These are phyloP conservation scores for Drosophila subquinaria DNA, from an alignment of 2,888 invertebrate genomes.

Conservation along the genomic window DNA sequence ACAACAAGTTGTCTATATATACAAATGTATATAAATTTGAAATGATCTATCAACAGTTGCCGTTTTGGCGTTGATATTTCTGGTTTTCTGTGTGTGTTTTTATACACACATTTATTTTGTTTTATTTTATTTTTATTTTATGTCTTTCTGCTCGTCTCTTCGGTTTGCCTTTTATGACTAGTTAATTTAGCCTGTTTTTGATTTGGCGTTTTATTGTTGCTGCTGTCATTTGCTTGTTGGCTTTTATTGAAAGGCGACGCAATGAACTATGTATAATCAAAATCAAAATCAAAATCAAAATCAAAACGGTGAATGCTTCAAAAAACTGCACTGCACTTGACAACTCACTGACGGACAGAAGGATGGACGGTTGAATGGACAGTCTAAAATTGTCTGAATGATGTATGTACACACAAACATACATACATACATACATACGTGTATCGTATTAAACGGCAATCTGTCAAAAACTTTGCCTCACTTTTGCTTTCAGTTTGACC, in stretches of 20 bases:
- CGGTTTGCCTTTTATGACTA: slow-evolving; percentile 70
- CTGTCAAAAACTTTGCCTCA: slow-evolving; percentile 78
- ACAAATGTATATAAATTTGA: slow-evolving; percentile 51
- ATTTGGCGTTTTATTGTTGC: slow-evolving; percentile 69
- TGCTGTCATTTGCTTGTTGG: slow-evolving; percentile 32
- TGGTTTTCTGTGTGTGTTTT: slow-evolving; percentile 30
- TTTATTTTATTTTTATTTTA: slow-evolving; percentile 29
- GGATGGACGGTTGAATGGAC: not conserved
- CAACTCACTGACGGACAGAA: slow-evolving; percentile 56
- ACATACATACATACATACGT: not conserved
- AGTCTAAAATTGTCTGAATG: slow-evolving; percentile 16
- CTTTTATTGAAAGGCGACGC: slow-evolving; percentile 53
- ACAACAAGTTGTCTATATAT: slow-evolving; percentile 15
- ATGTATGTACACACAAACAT: not conserved
- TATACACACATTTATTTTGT: slow-evolving; percentile 3
- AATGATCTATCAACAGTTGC: slow-evolving; percentile 81
- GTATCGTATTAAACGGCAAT: slow-evolving; percentile 56
- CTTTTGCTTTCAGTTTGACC: slow-evolving; percentile 79
- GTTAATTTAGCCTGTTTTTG: slow-evolving; percentile 77
- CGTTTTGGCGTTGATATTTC: slow-evolving; percentile 62
- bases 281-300: slow-evolving; percentile 22
- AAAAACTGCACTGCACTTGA: slow-evolving; percentile 68
- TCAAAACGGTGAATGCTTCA: slow-evolving; percentile 52
- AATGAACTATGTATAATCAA: slow-evolving; percentile 57
- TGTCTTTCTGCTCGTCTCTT: slow-evolving; percentile 26